phyloP scores from a whole-genome alignment of 1,140 invertebrate genomes.

The Aphidius ervi region DNA sequence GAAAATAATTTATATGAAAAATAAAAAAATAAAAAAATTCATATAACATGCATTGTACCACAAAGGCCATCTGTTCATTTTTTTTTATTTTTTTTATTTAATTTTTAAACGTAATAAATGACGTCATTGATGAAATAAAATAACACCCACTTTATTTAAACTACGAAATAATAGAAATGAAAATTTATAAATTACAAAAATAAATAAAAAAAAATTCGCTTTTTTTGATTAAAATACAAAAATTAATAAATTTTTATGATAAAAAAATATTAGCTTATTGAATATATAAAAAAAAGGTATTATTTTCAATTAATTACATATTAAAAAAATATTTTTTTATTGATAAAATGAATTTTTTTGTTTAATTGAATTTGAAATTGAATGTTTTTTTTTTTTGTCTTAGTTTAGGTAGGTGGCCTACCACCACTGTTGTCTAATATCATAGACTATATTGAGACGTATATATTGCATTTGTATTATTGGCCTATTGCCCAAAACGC shows the following conservation, averaged over 20 bases:
- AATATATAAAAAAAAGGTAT: too few species aligned
- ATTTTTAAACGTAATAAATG: constrained; percentile 13
- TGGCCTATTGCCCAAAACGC: constrained; percentile 43
- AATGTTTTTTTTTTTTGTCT: too few species aligned
- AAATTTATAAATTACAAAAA: constrained; percentile 8
- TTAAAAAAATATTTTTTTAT: too few species aligned
- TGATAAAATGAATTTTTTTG: too few species aligned
- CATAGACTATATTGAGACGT: neutral
- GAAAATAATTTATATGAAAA: neutral
- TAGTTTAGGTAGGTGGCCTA: too few species aligned
- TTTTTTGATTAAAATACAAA: too few species aligned
- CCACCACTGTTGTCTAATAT: constrained; percentile 12
- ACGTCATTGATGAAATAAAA: constrained; percentile 15
- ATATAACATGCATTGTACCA: constrained; percentile 22
- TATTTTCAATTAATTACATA: too few species aligned
- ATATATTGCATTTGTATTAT: constrained; percentile 23
- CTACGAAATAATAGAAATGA: too few species aligned
- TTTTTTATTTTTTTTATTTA: constrained; percentile 35
- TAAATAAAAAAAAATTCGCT: too few species aligned
- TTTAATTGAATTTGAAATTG: too few species aligned
- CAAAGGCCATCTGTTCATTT: constrained; percentile 42
- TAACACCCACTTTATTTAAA: neutral
- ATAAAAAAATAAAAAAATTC: constrained; percentile 21
- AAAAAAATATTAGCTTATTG: too few species aligned
- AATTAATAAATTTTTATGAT: neutral